Evolutionary conservation across 2,797 vertebrate genomes (phyloP).

Genomic region (Gobio occitaniae): DNA sequence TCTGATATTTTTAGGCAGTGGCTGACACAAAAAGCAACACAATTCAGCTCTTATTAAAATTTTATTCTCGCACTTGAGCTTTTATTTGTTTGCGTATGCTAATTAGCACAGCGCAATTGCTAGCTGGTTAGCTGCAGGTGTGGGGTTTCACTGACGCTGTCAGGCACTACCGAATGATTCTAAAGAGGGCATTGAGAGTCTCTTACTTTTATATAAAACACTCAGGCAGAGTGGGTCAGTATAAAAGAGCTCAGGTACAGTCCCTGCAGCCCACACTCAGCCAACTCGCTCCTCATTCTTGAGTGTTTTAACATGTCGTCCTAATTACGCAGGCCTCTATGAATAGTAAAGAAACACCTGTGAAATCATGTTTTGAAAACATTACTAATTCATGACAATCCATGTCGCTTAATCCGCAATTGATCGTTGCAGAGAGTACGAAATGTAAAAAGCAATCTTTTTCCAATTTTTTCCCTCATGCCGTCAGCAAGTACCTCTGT

Average conservation of each 20-base stretch:
- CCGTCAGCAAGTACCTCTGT: constrained; percentile 79
- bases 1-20: constrained; percentile 5
- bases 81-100: constrained; percentile 24
- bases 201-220: constrained; percentile 73
- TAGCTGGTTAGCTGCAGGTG: constrained; percentile 52
- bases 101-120: constrained; percentile 50
- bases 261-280: constrained; percentile 38
- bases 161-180: constrained; percentile 65
- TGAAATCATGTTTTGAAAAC: constrained; percentile 26
- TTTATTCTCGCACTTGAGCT: constrained; percentile 21
- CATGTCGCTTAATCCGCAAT: background rate
- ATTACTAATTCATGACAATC: constrained; percentile 42
- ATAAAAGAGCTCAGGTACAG: constrained; percentile 52
- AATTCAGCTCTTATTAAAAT: constrained; percentile 47
- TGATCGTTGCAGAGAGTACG: background rate
- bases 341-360: constrained; percentile 8
- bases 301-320: constrained; percentile 30
- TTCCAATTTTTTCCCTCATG: constrained; percentile 65
- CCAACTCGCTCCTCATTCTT: constrained; percentile 15
- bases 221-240: constrained; percentile 57
- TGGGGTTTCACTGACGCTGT: constrained; percentile 57
- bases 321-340: constrained; percentile 17
- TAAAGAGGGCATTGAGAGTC: constrained; percentile 73
- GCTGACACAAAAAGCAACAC: constrained; percentile 34
- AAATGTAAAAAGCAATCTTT: background rate